Evolutionary conservation across 2,797 vertebrate genomes (phyloP), one percentile per base, ranked within the genome.

Genomic region (Phoeniculus purpureus): DNA sequence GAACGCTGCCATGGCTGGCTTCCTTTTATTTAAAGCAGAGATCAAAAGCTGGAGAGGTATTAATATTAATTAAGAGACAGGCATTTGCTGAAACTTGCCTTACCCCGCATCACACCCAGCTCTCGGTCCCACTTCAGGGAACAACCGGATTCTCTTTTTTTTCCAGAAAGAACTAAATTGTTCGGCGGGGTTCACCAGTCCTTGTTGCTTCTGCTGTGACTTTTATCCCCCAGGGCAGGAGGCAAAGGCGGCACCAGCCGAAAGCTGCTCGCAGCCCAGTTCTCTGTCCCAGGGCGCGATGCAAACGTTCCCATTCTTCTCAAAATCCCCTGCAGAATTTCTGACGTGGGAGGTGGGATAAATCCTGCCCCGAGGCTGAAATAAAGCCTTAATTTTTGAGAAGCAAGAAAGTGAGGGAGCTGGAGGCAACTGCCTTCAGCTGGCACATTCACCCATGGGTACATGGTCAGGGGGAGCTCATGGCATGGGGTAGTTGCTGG

Each of bases 41-140:
- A 93, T 91, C 81, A 84, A 95, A 94, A 90, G 71, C 92, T 50
- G 43, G 87, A 73, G 75, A 78, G 60, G 26, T 88, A 95, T 95
- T 95, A 92, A 93, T 96, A 95, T 95, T 95, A 93, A 96, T 94
- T 94, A 90, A 91, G 86, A 92, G 88, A 90, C 66, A 85, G 94
- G 87, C 88, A 94, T 74, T 86, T 3, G 1, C 83, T 94, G 95
- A 94, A 96, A 92, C 90, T 93, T 94, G 89, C 87, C 67, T 87
- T 89, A 89, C 82, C 80, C 91, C 1, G 0, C 2, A 0, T 96
- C 87, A 85, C 87, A 85, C 90, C 87, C 76, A 78, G 60, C 59
- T 72, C 93, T 85, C 70, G 9, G 45, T 50, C 74, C 82, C 64
- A 75, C 64, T 92, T 70, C 70, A 59, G 79, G 59, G 55, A 92